Evolutionary conservation across 2,797 vertebrate species (phyloP), one percentile per base, ranked within the genome.

Genomic region (Bothrops alternatus): DNA sequence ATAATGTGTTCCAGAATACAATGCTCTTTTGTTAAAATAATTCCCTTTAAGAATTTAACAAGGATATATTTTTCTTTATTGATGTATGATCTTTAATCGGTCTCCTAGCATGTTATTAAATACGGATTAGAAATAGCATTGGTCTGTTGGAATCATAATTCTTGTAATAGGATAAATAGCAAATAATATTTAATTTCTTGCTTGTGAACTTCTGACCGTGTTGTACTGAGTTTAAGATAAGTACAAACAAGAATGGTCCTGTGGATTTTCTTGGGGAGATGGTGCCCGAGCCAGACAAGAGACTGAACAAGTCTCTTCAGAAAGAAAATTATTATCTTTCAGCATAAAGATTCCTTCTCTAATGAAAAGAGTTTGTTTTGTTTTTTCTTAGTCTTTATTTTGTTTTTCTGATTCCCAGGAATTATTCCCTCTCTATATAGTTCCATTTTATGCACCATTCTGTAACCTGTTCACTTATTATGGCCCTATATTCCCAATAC

Each of bases 11-110:
- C 11, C 57, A 93, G 96, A 95, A 95, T 92, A 97, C 88, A 96
- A 93, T 86, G 86, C 94, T 95, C 96, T 94, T 97, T 97, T 97
- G 97, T 97, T 96, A 95, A 32, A 82, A 87, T 96, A 97, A 97
- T 96, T 97, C 97, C 96, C 92, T 47, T 86, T 61, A 96, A 94
- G 96, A 96, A 96, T 96, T 97, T 96, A 87, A 93, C 86, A 95
- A 90, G 97, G 96, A 94, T 96, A 94, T 95, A 95, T 95, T 82
- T 12, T 91, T 86, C 53, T 95, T 88, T 96, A 93, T 96, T 94
- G 73, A 4, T 93, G 95, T 93, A 95, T 96, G 96, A 95, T 95
- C 96, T 92, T 92, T 88, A 61, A 91, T 95, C 96, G 97, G 96
- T 95, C 20, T 87, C 91, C 89, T 91, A 94, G 96, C 96, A 93